Conservation (phyloP, 2,113 vertebrate genomes). For the Rutilus rutilus region DNA sequence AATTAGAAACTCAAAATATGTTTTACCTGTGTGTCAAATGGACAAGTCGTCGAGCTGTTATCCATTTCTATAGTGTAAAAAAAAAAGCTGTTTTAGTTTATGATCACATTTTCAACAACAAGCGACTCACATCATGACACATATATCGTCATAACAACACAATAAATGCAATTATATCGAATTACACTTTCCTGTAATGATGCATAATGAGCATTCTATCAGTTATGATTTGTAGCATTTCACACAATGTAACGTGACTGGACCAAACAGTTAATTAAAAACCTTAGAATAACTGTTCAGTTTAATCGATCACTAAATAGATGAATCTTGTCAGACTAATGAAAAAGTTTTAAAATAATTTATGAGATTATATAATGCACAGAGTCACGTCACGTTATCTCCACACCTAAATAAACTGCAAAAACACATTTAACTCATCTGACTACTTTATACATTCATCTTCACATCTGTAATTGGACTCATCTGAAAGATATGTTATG, state of each 20-base stretch:
- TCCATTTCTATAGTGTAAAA: constrained; percentile 45
- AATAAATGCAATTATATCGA: not conserved
- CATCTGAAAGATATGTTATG: not conserved
- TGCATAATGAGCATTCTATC: not conserved
- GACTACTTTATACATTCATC: not conserved
- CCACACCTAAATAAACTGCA: not conserved
- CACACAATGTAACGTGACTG: not conserved
- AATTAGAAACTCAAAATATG: not conserved
- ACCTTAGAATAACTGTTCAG: not conserved
- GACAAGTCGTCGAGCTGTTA: constrained; percentile 38
- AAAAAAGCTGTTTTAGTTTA: not conserved
- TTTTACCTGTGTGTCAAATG: constrained; percentile 52
- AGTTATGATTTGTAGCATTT: not conserved
- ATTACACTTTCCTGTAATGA: not conserved
- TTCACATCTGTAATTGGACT: not conserved
- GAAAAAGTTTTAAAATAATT: not conserved
- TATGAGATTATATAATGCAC: not conserved
- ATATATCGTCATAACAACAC: not conserved
- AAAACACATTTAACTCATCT: not conserved
- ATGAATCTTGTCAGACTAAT: not conserved
- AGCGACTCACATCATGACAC: not conserved
- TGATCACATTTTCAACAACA: not conserved
- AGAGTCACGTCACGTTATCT: not conserved
- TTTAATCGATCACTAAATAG: not conserved
- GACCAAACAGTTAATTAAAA: not conserved